Conservation (phyloP, 1,140 invertebrate species). For the Mycetomoellerius zeteki region DNA sequence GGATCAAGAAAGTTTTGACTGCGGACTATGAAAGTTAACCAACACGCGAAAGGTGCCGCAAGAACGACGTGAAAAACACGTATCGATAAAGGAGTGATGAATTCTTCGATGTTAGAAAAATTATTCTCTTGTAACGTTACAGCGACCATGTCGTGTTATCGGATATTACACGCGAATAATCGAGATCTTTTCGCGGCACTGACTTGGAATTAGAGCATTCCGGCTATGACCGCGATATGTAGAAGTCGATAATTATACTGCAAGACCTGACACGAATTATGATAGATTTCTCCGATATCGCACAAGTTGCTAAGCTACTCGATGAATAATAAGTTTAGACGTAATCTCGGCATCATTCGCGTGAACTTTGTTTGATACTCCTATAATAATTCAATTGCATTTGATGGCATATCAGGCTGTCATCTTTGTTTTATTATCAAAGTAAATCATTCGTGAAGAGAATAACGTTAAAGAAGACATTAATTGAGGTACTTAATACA, state of each 20-base stretch:
- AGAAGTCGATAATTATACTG: conserved; percentile 41
- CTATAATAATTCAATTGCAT: conserved; percentile 36
- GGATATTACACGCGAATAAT: conserved; percentile 15
- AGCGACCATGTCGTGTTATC: neutral
- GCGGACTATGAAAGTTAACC: conserved; percentile 76
- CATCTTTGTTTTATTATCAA: conserved; percentile 19
- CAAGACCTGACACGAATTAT: conserved; percentile 26
- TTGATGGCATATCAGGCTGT: neutral
- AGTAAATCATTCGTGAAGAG: neutral
- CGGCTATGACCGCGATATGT: neutral
- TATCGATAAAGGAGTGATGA: conserved; percentile 4
- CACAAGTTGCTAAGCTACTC: conserved; percentile 23
- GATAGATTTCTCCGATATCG: conserved; percentile 54
- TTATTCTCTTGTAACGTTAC: neutral
- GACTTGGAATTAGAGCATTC: conserved; percentile 27
- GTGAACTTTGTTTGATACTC: conserved; percentile 39
- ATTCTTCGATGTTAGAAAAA: neutral
- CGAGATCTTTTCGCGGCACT: neutral
- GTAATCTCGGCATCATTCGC: conserved; percentile 14
- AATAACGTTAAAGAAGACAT: neutral
- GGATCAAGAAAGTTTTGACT: conserved; percentile 91
- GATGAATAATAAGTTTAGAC: conserved; percentile 51
- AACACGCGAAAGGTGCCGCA: neutral
- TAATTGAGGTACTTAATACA: neutral
- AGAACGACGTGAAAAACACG: conserved; percentile 52